Evolutionary conservation across 2,888 invertebrate species (phyloP), one percentile per base, ranked within the genome.

Genomic region (Abrostola tripartita): DNA sequence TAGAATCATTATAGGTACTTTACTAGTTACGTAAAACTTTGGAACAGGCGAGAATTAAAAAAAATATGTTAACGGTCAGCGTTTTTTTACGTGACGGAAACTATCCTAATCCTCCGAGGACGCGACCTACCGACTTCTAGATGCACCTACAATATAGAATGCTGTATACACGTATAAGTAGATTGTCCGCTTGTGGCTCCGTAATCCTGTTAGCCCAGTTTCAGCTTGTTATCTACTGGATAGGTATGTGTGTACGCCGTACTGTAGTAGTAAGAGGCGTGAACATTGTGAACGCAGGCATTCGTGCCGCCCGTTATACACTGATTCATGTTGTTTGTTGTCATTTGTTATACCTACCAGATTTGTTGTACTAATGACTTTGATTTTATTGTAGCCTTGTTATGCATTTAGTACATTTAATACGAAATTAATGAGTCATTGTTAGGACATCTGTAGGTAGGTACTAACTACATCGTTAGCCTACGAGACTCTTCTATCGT

Each of bases 161-260:
- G 53, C 58, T 58, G 61, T 61, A 73, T 51, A 77, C 76, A 77
- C 81, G 78, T 82, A 71, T 71, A 69, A 65, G 70, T 61, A 69
- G 77, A 70, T 74, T 74, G 79, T 81, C 71, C 76, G 81, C 71
- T 72, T 68, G 75, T 81, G 78, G 76, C 66, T 78, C 81, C 65
- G 74, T 91, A 91, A 91, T 91, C 90, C 86, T 87, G 86, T 92
- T 92, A 91, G 87, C 87, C 88, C 87, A 88, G 84, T 90, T 90
- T 85, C 77, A 87, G 85, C 82, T 81, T 79, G 83, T 86, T 88
- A 89, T 86, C 84, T 85, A 74, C 78, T 76, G 77, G 78, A 79
- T 59, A 68, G 49, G 54, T 64, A 76, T 42, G 38, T 47, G 14
- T 40, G 54, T 57, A 61, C 51, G 14, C 40, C 44, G 37, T 57